These are phyloP conservation scores for Orthosia incerta DNA, from an alignment of 2,888 invertebrate genomes.

Conservation along the genomic window DNA sequence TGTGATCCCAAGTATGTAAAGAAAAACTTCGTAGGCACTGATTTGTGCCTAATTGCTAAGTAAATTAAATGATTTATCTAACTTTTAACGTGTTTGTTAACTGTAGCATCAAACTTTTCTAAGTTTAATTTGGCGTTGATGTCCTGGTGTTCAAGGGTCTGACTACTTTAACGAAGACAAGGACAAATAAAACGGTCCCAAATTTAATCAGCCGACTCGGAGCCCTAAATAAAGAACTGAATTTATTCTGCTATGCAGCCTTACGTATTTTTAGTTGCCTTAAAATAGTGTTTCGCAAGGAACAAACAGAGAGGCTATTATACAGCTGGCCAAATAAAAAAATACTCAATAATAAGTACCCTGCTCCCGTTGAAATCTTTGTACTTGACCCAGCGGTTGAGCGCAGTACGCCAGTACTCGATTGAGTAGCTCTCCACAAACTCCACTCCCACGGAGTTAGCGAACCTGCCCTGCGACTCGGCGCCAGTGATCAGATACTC, in stretches of 20 bases:
- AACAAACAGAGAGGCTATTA: conserved; percentile 31
- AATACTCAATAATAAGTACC: conserved; percentile 83
- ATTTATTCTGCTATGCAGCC: conserved; percentile 42
- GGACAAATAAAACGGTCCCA: conserved; percentile 17
- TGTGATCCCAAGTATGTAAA: conserved; percentile 61
- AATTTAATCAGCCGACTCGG: conserved; percentile 42
- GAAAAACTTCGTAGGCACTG: conserved; percentile 69
- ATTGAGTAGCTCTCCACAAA: conserved; percentile 96
- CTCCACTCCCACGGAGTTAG: conserved; percentile 97
- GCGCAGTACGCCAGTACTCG: conserved; percentile 94
- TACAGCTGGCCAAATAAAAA: conserved; percentile 16
- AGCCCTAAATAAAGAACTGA: conserved; percentile 50
- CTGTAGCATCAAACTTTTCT: conserved; percentile 37
- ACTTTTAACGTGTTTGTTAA: conserved; percentile 53
- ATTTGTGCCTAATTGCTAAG: conserved; percentile 71
- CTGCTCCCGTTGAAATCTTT: conserved; percentile 94
- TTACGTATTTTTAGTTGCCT: conserved; percentile 34
- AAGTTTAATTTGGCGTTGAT: conserved; percentile 46
- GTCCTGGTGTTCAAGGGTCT: conserved; percentile 18
- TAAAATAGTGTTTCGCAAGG: conserved; percentile 18
- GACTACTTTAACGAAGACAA: conserved; percentile 13
- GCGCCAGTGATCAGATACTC: conserved; percentile 95
- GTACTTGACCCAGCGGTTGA: conserved; percentile 94
- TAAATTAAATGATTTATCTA: conserved; percentile 70
- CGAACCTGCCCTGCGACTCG: conserved; percentile 97